These are phyloP conservation scores for Crocidura indochinensis DNA, from an alignment of 2,797 vertebrate species.

Conservation along the genomic window DNA sequence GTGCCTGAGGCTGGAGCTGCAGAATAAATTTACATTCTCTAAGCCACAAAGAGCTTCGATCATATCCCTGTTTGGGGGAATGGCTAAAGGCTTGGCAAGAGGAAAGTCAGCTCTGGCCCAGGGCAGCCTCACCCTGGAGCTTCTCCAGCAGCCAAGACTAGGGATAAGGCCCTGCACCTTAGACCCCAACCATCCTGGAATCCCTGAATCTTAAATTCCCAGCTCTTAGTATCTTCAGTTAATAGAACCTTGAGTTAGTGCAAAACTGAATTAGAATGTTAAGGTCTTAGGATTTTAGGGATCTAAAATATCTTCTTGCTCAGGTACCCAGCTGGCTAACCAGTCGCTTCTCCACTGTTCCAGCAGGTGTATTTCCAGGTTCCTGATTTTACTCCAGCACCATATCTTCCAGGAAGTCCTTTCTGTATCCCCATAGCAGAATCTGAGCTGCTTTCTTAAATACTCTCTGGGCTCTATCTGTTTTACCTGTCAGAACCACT, in stretches of 20 bases:
- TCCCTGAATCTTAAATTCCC: background rate
- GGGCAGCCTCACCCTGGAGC: background rate
- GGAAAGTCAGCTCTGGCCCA: background rate
- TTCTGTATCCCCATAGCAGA: background rate
- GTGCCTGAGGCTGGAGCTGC: conserved; percentile 61
- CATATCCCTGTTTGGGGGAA: conserved; percentile 9
- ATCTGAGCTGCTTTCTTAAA: background rate
- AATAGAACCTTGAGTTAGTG: background rate
- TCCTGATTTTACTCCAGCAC: background rate
- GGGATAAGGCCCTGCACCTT: background rate
- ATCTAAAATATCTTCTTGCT: background rate
- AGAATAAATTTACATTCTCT: conserved; percentile 86
- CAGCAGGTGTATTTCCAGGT: background rate
- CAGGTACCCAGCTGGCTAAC: background rate
- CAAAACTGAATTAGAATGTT: background rate
- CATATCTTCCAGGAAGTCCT: background rate
- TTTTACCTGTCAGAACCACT: background rate
- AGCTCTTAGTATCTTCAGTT: background rate
- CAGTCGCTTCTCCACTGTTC: background rate
- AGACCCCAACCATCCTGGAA: background rate
- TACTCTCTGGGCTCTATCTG: background rate
- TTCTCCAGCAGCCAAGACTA: background rate
- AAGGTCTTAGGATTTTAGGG: background rate
- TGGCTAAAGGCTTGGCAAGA: conserved; percentile 61
- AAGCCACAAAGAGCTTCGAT: conserved; percentile 73